Percentiles rank a stretch among this genome's conserved stretches.
These are phyloP conservation scores for Myrmecophaga tridactyla DNA, from an alignment of 2,113 vertebrate genomes.

Conservation along the genomic window DNA sequence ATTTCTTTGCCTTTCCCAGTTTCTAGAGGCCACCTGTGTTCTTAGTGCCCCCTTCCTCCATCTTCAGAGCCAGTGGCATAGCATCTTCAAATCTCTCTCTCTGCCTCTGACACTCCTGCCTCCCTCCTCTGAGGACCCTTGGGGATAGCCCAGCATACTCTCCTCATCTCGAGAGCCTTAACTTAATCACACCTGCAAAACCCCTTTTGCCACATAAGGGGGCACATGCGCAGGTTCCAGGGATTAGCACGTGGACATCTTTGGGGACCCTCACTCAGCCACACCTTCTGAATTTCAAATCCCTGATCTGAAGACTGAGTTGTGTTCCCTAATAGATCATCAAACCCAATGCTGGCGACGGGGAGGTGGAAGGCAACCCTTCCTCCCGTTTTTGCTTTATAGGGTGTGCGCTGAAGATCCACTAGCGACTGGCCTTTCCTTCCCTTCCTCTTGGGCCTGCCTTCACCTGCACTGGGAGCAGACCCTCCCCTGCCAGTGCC, in stretches of 20 bases:
- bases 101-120: not conserved
- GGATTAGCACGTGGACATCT: not conserved
- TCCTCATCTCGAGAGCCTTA: not conserved
- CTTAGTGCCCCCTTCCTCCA: not conserved
- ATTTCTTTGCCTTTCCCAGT: not conserved
- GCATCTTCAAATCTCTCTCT: not conserved
- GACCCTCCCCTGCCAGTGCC: rapidly evolving
- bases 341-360: not conserved
- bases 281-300: not conserved
- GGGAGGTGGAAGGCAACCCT: not conserved
- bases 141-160: not conserved
- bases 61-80: not conserved
- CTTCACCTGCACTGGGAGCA: not conserved
- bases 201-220: not conserved
- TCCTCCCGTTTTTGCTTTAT: not conserved
- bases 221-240: too few species aligned
- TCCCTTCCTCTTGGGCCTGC: not conserved
- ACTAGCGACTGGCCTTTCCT: not conserved
- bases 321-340: not conserved
- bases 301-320: not conserved
- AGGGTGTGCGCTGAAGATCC: not conserved
- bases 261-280: not conserved
- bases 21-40: too few species aligned
- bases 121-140: not conserved
- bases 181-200: not conserved